Conservation (phyloP, 2,113 vertebrate species). For the Mus pahari region DNA sequence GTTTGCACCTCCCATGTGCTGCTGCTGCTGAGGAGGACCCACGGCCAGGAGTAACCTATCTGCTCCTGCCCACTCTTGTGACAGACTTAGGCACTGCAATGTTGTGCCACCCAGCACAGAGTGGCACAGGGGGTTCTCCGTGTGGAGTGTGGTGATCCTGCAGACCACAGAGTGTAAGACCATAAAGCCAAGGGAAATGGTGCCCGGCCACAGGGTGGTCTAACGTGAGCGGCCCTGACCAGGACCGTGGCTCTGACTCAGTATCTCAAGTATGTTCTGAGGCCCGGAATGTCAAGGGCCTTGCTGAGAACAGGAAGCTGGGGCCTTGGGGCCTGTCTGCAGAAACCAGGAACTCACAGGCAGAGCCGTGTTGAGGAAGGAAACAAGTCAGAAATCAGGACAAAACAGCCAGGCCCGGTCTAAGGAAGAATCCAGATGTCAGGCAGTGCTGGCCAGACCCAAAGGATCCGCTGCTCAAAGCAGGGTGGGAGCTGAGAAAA, state of each 20-base stretch:
- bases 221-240: not conserved
- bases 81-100: not conserved
- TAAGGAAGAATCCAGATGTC: accelerated
- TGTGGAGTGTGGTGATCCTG: not conserved
- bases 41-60: not conserved
- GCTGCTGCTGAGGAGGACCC: not conserved
- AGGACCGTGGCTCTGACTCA: accelerated
- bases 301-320: not conserved
- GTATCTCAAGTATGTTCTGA: not conserved
- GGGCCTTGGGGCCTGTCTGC: not conserved
- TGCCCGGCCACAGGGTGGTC: not conserved
- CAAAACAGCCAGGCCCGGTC: accelerated
- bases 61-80: not conserved
- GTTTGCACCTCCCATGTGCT: not conserved
- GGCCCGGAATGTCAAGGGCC: not conserved
- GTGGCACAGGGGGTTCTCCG: not conserved
- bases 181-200: not conserved
- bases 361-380: not conserved
- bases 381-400: not conserved
- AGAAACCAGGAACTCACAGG: not conserved
- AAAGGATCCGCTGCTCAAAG: accelerated
- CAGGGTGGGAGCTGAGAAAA: not conserved
- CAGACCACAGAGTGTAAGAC: accelerated
- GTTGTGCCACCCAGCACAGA: not conserved
- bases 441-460: accelerated